phyloP scores from a whole-genome alignment of 2,888 invertebrate species.

The Choristoneura rosaceana region DNA sequence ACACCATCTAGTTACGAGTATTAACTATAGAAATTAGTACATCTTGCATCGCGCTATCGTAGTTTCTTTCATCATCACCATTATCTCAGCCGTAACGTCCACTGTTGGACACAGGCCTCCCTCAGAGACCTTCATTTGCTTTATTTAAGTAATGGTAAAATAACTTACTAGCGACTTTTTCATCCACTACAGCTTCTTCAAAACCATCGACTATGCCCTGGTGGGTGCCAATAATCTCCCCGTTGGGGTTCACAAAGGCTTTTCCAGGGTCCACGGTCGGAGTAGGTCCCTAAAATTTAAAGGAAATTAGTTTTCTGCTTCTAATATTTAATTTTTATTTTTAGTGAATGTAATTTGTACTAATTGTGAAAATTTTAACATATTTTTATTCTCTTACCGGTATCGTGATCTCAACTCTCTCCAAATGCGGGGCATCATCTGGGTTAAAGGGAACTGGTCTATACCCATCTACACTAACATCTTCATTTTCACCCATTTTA shows the following conservation, averaged over 20 bases:
- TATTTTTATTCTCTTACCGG: constrained; percentile 39
- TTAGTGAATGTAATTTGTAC: too few relatives aligned
- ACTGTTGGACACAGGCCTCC: too few relatives aligned
- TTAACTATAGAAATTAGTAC: too few relatives aligned
- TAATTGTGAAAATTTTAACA: too few relatives aligned
- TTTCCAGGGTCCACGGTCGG: constrained; percentile 44
- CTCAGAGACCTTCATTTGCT: too few relatives aligned
- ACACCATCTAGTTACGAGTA: too few relatives aligned
- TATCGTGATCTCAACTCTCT: constrained; percentile 37
- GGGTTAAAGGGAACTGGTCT: constrained; percentile 54
- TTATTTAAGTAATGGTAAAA: neutral
- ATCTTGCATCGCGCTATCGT: too few relatives aligned
- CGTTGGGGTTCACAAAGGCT: constrained; percentile 57
- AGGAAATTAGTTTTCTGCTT: too few relatives aligned
- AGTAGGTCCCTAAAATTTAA: constrained; percentile 18
- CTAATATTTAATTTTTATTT: too few relatives aligned
- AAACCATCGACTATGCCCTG: constrained; percentile 69
- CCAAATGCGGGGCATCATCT: constrained; percentile 45
- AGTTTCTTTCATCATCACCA: too few relatives aligned
- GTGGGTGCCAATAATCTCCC: constrained; percentile 61
- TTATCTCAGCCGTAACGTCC: too few relatives aligned
- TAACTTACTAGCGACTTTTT: constrained; percentile 68
- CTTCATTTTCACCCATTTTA: constrained; percentile 40
- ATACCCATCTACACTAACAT: constrained; percentile 49
- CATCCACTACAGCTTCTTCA: constrained; percentile 64